Conservation (phyloP, 2,888 invertebrate genomes). For the Agriopis marginaria region DNA sequence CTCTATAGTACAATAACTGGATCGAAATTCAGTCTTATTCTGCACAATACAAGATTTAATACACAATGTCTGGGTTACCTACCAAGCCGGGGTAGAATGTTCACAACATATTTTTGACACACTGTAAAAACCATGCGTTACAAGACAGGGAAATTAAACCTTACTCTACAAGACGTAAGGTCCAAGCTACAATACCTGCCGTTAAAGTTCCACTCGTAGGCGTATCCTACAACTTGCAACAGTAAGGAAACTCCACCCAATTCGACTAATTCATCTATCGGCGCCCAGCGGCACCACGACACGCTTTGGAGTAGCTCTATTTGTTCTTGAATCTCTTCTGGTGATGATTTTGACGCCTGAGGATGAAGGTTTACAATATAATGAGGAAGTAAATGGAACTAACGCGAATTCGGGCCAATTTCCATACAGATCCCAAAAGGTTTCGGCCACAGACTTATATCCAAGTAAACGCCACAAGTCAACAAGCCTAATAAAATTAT, state of each 20-base stretch:
- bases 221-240: conserved; percentile 94
- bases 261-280: conserved; percentile 94
- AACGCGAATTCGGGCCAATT: too few relatives aligned
- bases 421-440: too few relatives aligned
- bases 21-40: too few relatives aligned
- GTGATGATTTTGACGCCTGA: conserved; percentile 88
- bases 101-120: background rate
- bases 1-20: too few relatives aligned
- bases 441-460: too few relatives aligned
- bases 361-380: background rate
- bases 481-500: too few relatives aligned
- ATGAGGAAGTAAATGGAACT: too few relatives aligned
- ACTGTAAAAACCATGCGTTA: background rate
- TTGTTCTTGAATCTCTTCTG: conserved; percentile 95
- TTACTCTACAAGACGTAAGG: conserved; percentile 5
- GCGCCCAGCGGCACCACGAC: conserved; percentile 92
- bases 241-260: conserved; percentile 94
- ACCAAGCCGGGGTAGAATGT: background rate
- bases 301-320: conserved; percentile 93
- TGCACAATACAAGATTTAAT: too few relatives aligned
- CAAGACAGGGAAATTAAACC: background rate
- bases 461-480: too few relatives aligned
- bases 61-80: background rate
- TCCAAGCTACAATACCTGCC: conserved; percentile 86
- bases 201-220: conserved; percentile 96